These are phyloP conservation scores for Megalops cyprinoides DNA, from an alignment of 2,797 vertebrate genomes.

Conservation along the genomic window DNA sequence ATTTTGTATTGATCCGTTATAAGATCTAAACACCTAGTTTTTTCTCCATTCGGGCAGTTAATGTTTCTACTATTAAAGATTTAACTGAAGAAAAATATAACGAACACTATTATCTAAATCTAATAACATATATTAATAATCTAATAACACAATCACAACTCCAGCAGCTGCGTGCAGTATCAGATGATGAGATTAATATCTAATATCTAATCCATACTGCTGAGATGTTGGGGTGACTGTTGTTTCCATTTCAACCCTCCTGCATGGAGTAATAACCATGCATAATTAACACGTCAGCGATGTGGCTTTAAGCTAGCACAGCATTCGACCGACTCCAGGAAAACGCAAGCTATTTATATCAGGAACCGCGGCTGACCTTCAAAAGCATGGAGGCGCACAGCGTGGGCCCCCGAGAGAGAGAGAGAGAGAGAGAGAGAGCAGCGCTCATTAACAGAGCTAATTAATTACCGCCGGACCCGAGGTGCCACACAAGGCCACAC, in stretches of 20 bases:
- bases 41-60: not conserved
- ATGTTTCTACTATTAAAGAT: not conserved
- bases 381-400: not conserved
- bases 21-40: not conserved
- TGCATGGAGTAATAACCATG: too few relatives aligned
- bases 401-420: not conserved
- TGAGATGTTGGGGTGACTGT: too few relatives aligned
- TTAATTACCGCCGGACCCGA: constrained; percentile 42
- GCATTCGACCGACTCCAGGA: not conserved
- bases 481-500: constrained; percentile 19
- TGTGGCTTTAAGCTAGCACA: not conserved
- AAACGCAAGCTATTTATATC: constrained; percentile 22
- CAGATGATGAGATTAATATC: too few relatives aligned
- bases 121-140: too few relatives aligned
- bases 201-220: too few relatives aligned
- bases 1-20: too few relatives aligned
- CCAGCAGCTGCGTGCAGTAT: too few relatives aligned
- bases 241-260: too few relatives aligned
- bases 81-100: not conserved
- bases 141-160: too few relatives aligned
- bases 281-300: not conserved
- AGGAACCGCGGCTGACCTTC: not conserved
- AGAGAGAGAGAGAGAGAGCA: not conserved
- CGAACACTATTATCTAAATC: too few relatives aligned
- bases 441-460: constrained; percentile 44